Conservation (phyloP, 2,113 vertebrate species). For the Leptobrachium leishanense region DNA sequence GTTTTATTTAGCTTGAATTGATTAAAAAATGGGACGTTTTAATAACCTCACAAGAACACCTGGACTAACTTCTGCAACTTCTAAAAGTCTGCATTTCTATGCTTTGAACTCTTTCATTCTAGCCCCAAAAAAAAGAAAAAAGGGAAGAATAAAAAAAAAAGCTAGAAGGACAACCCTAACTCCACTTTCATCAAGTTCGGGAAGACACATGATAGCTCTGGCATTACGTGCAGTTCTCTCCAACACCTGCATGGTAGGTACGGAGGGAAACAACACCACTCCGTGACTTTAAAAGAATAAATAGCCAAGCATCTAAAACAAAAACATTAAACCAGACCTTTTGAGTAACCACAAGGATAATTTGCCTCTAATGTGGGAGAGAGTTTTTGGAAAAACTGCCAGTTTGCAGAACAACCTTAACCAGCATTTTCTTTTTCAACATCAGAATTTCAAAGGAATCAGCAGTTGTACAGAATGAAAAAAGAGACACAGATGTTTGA, state of each 20-base stretch:
- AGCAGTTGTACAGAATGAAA: constrained; percentile 13
- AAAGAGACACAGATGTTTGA: constrained; percentile 47
- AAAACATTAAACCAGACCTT: constrained; percentile 52
- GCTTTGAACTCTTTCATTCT: constrained; percentile 47
- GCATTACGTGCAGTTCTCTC: constrained; percentile 51
- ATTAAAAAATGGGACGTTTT: not conserved
- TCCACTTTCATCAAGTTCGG: constrained; percentile 63
- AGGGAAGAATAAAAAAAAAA: constrained; percentile 49
- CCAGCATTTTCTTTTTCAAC: constrained; percentile 50
- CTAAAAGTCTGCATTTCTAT: constrained; percentile 51
- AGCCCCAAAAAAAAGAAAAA: constrained; percentile 38
- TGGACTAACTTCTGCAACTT: constrained; percentile 59
- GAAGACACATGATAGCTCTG: constrained; percentile 60
- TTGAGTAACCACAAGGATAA: constrained; percentile 57
- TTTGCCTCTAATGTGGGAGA: constrained; percentile 58
- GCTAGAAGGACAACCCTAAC: constrained; percentile 52
- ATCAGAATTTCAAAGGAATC: constrained; percentile 54
- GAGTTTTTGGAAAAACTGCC: constrained; percentile 56
- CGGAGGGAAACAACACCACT: constrained; percentile 48
- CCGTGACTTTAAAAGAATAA: constrained; percentile 57
- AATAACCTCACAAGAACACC: constrained; percentile 33
- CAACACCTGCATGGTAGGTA: constrained; percentile 55
- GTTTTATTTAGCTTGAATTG: not conserved
- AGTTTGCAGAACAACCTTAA: constrained; percentile 52
- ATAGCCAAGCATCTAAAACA: constrained; percentile 50